Percentiles rank a stretch among this genome's conserved stretches.
phyloP scores from a whole-genome alignment of 2,888 invertebrate genomes.

The Tanytarsus gracilentus region DNA sequence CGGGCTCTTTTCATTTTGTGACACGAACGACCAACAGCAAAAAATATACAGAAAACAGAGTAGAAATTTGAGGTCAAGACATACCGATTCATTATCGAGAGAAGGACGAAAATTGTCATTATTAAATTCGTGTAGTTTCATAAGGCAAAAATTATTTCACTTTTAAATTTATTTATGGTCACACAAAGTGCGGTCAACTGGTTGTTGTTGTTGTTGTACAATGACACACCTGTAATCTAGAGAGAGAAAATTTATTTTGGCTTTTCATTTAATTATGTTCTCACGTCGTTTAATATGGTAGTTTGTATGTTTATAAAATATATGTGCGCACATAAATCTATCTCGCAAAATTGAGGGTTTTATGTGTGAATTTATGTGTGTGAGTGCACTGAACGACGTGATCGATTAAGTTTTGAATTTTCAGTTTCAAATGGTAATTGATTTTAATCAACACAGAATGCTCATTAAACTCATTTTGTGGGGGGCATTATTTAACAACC shows the following conservation, averaged over 20 bases:
- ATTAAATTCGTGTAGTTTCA: background rate
- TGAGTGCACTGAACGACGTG: no score
- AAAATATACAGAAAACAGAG: background rate
- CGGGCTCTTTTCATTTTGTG: no score
- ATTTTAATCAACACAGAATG: no score
- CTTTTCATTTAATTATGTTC: slow-evolving; percentile 10
- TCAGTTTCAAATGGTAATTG: no score
- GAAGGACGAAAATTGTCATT: background rate
- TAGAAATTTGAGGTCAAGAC: slow-evolving; percentile 8
- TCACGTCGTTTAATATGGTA: slow-evolving; percentile 1
- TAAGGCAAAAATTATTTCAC: slow-evolving; percentile 16
- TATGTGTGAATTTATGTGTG: no score
- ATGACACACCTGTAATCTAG: slow-evolving; percentile 27
- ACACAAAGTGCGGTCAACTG: slow-evolving; percentile 20
- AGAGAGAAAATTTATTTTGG: slow-evolving; percentile 20
- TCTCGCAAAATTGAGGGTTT: no score
- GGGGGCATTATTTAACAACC: no score
- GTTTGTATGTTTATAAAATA: slow-evolving; percentile 1
- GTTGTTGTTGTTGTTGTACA: slow-evolving; percentile 23
- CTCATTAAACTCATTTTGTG: no score
- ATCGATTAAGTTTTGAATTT: no score
- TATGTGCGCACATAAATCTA: no score
- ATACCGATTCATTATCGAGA: slow-evolving; percentile 24
- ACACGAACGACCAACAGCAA: background rate
- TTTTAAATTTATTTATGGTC: slow-evolving; percentile 20